phyloP scores from a whole-genome alignment of 2,113 vertebrate species.

The Bostrychus sinensis region DNA sequence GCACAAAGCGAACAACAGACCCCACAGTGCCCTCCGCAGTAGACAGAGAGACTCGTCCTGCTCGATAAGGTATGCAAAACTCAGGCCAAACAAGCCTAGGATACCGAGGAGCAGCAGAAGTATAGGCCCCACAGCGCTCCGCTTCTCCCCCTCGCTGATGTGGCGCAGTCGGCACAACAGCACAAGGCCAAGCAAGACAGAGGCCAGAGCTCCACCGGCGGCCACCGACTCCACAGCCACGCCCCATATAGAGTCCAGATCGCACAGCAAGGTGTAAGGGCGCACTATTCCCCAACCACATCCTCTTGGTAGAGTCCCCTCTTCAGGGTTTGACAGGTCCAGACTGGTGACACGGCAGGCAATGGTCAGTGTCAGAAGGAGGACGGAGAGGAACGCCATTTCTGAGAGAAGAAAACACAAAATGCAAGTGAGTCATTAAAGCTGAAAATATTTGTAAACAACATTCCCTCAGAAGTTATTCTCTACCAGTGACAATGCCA shows the following conservation, averaged over 20 bases:
- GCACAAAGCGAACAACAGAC: conserved; percentile 90
- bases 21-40: conserved; percentile 90
- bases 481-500: conserved; percentile 41
- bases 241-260: conserved; percentile 95
- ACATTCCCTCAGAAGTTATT: conserved; percentile 37
- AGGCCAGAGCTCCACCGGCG: conserved; percentile 86
- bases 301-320: conserved; percentile 80
- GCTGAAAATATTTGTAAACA: conserved; percentile 33
- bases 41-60: conserved; percentile 88
- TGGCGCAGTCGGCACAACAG: conserved; percentile 89
- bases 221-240: conserved; percentile 91
- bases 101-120: conserved; percentile 91
- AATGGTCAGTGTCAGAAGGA: conserved; percentile 83
- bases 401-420: conserved; percentile 38
- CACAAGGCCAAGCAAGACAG: conserved; percentile 85
- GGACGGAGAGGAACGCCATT: conserved; percentile 68
- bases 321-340: conserved; percentile 74
- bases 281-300: conserved; percentile 89
- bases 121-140: conserved; percentile 85
- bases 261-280: conserved; percentile 90
- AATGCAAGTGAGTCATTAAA: conserved; percentile 39
- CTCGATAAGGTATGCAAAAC: conserved; percentile 93
- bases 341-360: conserved; percentile 71
- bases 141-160: conserved; percentile 92
- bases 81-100: conserved; percentile 90